Evolutionary conservation across 1,140 invertebrate genomes (phyloP).

Genomic region (Heliconius eleuchia): DNA sequence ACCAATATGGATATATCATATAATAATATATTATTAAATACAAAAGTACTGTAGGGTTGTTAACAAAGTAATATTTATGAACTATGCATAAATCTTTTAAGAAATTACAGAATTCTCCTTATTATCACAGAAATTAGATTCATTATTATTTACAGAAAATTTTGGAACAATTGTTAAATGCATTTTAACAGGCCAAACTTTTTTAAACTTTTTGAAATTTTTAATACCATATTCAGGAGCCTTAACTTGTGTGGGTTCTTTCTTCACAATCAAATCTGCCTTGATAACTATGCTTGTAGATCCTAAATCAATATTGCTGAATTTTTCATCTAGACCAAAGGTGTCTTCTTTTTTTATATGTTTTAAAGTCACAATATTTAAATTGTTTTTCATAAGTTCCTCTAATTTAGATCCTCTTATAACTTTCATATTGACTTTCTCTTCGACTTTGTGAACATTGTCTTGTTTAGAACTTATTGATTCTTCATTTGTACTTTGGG

Average conservation of each 20-base stretch:
- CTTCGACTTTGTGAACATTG: constrained; percentile 23
- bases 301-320: constrained; percentile 62
- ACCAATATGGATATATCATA: neutral
- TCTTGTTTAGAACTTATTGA: constrained; percentile 17
- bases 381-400: constrained; percentile 56
- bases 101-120: constrained; percentile 13
- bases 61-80: neutral
- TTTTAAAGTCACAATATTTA: constrained; percentile 41
- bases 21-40: constrained; percentile 6
- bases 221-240: constrained; percentile 41
- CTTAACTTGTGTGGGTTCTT: constrained; percentile 50
- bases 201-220: constrained; percentile 76
- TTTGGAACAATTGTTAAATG: constrained; percentile 48
- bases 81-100: neutral
- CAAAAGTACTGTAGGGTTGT: neutral
- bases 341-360: constrained; percentile 56
- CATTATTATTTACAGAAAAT: neutral
- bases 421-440: constrained; percentile 51
- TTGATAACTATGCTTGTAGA: constrained; percentile 54
- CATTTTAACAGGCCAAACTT: constrained; percentile 71
- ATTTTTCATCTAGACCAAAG: constrained; percentile 52
- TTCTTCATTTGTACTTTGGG: constrained; percentile 19
- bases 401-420: constrained; percentile 61
- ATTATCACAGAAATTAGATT: constrained; percentile 7
- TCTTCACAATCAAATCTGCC: constrained; percentile 65